Conservation (phyloP, 1,140 invertebrate genomes). For the Paraescarpia echinospica region DNA sequence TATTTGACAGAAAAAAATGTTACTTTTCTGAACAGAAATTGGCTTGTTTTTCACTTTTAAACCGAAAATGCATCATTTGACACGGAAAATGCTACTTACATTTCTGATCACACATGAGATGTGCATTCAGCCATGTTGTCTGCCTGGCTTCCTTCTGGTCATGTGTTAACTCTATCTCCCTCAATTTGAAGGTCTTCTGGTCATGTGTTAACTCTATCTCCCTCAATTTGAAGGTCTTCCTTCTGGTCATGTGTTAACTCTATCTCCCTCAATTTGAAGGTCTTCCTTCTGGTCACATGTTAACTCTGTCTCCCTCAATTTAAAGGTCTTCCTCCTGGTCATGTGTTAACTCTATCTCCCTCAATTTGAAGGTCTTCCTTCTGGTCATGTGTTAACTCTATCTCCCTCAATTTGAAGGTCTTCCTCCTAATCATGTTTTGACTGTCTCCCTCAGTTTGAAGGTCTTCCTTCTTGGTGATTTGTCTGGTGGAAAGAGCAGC, state of each 20-base stretch:
- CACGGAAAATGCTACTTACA: no score
- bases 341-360: background rate
- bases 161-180: background rate
- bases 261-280: background rate
- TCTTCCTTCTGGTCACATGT: background rate
- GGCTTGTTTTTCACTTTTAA: no score
- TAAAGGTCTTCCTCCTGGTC: background rate
- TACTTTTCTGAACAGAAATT: no score
- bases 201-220: background rate
- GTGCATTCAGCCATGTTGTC: no score
- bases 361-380: background rate
- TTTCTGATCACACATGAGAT: no score
- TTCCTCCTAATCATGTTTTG: background rate
- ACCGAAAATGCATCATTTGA: no score
- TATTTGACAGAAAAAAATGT: no score
- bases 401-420: background rate
- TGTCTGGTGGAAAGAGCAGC: constrained; percentile 11
- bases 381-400: background rate
- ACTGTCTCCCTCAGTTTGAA: background rate
- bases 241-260: background rate
- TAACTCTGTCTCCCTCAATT: background rate
- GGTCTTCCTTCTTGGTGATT: constrained; percentile 6
- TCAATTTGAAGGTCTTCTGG: background rate
- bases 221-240: background rate
- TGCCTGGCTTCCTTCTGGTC: background rate